Base-by-base conservation (phyloP, 2,888 invertebrate genomes). In the Cantharis rufa region DNA sequence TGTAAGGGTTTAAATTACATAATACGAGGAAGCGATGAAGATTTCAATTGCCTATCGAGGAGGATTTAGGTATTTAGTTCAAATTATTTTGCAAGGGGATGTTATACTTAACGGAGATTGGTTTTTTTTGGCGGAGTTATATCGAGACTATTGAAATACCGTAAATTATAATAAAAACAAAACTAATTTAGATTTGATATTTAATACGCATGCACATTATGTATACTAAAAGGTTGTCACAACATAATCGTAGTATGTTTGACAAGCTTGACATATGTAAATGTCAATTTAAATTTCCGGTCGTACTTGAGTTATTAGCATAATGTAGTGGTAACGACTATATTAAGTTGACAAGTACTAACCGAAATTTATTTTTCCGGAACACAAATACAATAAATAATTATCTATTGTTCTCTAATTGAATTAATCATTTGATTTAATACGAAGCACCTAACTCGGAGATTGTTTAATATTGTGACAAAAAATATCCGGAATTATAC, bases 231-330 rank as follows among this genome's bases (percentile, higher is more conserved):
- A 79, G 78, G 72, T 72, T 77, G 77, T 74, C 77, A 77, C 76
- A 77, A 72, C 72, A 70, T 70, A 72, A 71, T 74, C 76, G 80
- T 76, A 80, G 80, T 79, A 80, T 82, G 82, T 82, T 82, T 82
- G 81, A 82, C 81, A 82, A 77, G 75, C 76, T 71, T 78, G 81
- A 81, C 82, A 82, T 79, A 81, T 82, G 82, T 82, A 81, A 77
- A 71, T 78, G 82, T 80, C 81, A 77, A 74, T 79, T 79, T 79
- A 79, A 80, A 80, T 81, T 82, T 82, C 82, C 81, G 79, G 78
- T 77, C 74, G 77, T 66, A 66, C 18, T 18, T 66, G 18, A 16
- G 64, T 66, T 66, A 66, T 66, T 66, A 66, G 64, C 64, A 66
- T 66, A 66, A 66, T 66, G 21, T 66, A 66, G 21, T 66, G n/a